Evolutionary conservation across 1,140 invertebrate species (phyloP), one percentile per base, ranked within the genome.

Genomic region (Diorhabda sublineata): DNA sequence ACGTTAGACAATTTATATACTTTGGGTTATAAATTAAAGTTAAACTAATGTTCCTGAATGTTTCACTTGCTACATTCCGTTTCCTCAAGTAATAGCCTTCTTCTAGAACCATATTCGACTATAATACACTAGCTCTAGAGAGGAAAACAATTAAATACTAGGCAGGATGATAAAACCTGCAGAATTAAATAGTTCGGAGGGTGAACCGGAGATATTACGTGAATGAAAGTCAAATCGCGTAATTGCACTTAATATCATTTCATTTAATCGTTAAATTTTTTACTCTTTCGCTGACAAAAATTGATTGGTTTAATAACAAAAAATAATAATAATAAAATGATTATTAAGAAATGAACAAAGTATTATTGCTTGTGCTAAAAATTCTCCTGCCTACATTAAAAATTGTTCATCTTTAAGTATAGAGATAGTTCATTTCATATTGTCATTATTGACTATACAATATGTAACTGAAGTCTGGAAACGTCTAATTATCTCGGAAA

Each of bases 1-100:
- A 26, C 11, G 57, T 58, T 67, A 67, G 65, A 67, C 65, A 67
- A 67, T 67, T 67, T 67, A 67, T 67, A 67, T 60, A 61, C 58
- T 67, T 67, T 57, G 45, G 65, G 65, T 67, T 67, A 67, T 67
- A 67, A 67, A 67, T 67, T 67, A 67, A 67, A 67, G 57, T 67
- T 67, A 61, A 67, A 67, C 65, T 67, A 67, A 67, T 67, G 65
- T 67, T 67, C 43, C 57, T 61, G 58, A 67, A 67, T 67, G 65
- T 67, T 67, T 67, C 65, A 67, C 58, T 67, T 45, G 58, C 65
- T 67, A 67, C 65, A 67, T 67, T 67, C 65, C 65, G 57, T 61
- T 60, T 59, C 65, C 58, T 67, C 58, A 67, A 67, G 65, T 67
- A 67, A 67, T 67, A 67, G 65, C 57, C n/a, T 52, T 59, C 65